Evolutionary conservation across 2,888 invertebrate genomes (phyloP), one percentile per base, ranked within the genome.

Genomic region (Andricus quercusramuli): DNA sequence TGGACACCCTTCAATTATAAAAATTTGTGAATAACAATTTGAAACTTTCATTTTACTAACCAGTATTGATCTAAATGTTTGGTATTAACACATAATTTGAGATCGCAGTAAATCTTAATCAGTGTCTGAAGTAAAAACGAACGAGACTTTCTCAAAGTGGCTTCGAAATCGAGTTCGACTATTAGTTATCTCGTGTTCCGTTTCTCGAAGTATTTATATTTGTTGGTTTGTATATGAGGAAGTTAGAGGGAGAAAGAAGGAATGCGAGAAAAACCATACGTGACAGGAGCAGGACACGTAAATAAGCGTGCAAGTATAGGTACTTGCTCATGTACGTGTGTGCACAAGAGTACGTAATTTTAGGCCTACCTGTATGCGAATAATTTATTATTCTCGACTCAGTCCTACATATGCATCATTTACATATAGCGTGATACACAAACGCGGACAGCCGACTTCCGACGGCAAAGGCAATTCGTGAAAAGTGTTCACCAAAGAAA

Each of bases 361-460:
- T 86, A 86, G 89, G 90, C 87, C 88, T 87, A 87, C 87, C 88
- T 88, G 86, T 85, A 85, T 83, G 83, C 81, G 83, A 85, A 87
- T 88, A 90, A 90, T 90, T 90, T 90, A 90, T 89, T 89, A 89
- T 85, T 86, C 56, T 74, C 74, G n/a, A 74, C 74, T 74, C 70
- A 70, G 25, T 32, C 79, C 78, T 79, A 41, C 37, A 82, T 62
- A 82, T 81, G 82, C 79, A 74, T 66, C 68, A 84, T 84, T 82
- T 81, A 78, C 82, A 84, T 84, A 80, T 78, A 79, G 81, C 83
- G 79, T 82, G 84, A 56, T 78, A 77, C 70, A 66, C 66, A 78
- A 67, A 74, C 56, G 62, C 70, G 78, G 62, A 68, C 74, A 74
- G 44, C 32, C n/a, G 56, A 80, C 79, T 81, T 82, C 83, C 81